Evolutionary conservation across 2,113 vertebrate species (phyloP), one percentile per base, ranked within the genome.

Genomic region (Larimichthys crocea): DNA sequence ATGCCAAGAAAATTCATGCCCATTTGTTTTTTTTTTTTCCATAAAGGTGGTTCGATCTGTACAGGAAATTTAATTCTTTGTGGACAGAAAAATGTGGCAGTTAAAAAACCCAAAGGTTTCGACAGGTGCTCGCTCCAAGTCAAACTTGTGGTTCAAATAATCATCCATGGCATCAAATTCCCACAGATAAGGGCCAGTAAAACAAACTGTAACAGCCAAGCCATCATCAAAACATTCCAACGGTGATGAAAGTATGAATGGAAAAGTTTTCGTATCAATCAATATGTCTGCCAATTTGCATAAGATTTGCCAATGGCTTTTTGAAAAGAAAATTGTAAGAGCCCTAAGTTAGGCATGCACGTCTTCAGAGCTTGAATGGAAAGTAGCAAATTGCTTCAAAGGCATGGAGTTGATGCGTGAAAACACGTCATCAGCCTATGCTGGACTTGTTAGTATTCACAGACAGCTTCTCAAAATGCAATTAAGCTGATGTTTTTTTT

Each of bases 281-380:
- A 60, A 91, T 89, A 76, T 0, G 68, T 88, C 87, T 85, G 91
- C 44, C 84, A 55, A 75, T 87, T 64, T 61, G 55, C 76, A 79
- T 68, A 16, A 35, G 31, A 81, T 87, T 84, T 73, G 60, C 66
- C 78, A 68, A 20, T 20, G 74, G 55, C 48, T 68, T 10, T 42
- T 29, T 59, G 62, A 62, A 44, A 10, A 24, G 73, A 29, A 48
- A 73, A 89, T 90, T 85, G 76, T 7, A n/a, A 42, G 10, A 70
- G 87, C 60, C 49, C 52, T 17, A 24, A 79, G 75, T 90, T 90
- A 81, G 71, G 22, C 92, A 93, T 46, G 85, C 75, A 35, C 42
- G 3, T 46, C 74, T 65, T 42, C 56, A 22, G 26, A 81, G 64
- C 56, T 53, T 71, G 72, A 82, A 79, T 79, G 79, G 40, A 83